Evolutionary conservation across 2,113 vertebrate genomes (phyloP).

Genomic region (Phocoena phocoena): DNA sequence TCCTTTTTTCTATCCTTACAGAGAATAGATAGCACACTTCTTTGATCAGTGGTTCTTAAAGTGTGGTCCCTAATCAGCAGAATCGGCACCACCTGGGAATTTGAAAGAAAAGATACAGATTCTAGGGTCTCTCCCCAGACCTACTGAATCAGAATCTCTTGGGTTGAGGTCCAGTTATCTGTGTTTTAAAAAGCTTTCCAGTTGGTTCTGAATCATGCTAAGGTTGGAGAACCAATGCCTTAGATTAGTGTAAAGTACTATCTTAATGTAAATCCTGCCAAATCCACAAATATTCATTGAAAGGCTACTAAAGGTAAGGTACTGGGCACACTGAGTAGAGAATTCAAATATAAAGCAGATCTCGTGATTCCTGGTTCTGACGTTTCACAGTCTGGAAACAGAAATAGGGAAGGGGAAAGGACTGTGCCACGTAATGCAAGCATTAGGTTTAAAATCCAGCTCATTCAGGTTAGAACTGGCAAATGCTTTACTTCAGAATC

Average conservation of each 20-base stretch:
- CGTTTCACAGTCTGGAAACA: background rate
- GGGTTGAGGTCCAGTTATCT: background rate
- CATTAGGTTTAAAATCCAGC: background rate
- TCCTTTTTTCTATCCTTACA: background rate
- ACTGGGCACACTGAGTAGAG: background rate
- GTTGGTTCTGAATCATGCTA: background rate
- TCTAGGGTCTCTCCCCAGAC: background rate
- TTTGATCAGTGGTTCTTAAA: background rate
- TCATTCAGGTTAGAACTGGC: background rate
- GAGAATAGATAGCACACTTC: background rate
- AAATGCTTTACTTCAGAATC: background rate
- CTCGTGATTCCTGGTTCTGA: background rate
- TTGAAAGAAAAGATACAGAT: background rate
- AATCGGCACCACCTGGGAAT: background rate
- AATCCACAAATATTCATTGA: background rate
- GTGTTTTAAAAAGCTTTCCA: background rate
- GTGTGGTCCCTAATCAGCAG: accelerated
- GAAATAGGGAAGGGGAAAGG: background rate
- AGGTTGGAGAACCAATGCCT: background rate
- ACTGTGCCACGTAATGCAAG: background rate
- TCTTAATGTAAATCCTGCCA: background rate
- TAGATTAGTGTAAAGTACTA: background rate
- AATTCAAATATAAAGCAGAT: background rate
- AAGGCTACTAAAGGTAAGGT: background rate
- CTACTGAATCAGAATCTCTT: background rate